phyloP scores from a whole-genome alignment of 1,140 invertebrate genomes.

The Cryptotermes secundus region DNA sequence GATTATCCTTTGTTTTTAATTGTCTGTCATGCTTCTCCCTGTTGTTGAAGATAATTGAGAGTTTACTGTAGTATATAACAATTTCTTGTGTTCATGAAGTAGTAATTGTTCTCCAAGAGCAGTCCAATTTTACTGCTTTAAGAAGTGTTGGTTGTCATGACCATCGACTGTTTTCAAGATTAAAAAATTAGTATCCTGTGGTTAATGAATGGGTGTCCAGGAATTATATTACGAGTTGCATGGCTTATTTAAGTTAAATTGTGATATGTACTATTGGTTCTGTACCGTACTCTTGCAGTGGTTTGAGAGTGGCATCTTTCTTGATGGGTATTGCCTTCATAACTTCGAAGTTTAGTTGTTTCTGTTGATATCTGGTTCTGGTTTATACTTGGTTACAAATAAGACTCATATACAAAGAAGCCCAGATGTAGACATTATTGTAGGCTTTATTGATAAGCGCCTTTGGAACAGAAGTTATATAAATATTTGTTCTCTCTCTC shows the following conservation, averaged over 20 bases:
- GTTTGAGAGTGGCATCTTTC: background rate
- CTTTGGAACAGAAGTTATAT: conserved; percentile 19
- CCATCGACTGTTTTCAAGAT: too few relatives aligned
- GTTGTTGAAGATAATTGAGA: too few relatives aligned
- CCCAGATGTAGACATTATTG: background rate
- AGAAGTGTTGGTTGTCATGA: too few relatives aligned
- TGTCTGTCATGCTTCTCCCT: too few relatives aligned
- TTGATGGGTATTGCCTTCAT: background rate
- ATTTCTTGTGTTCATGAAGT: too few relatives aligned
- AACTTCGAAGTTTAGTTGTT: background rate
- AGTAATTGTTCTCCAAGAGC: too few relatives aligned
- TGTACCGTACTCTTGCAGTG: background rate
- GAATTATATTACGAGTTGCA: background rate
- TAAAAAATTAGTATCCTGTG: too few relatives aligned
- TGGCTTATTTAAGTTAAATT: background rate
- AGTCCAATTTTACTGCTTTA: too few relatives aligned
- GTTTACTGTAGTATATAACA: too few relatives aligned
- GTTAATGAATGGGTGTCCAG: too few relatives aligned
- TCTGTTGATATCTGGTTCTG: background rate
- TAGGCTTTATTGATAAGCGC: background rate
- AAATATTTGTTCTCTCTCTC: conserved; percentile 38
- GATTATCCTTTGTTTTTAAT: too few relatives aligned
- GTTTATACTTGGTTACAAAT: too few relatives aligned
- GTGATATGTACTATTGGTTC: background rate
- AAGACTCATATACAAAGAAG: background rate